Base-by-base conservation (phyloP, 30 jellyfish, hydroid and myxozoan genomes). In the Aurelia aurita region DNA sequence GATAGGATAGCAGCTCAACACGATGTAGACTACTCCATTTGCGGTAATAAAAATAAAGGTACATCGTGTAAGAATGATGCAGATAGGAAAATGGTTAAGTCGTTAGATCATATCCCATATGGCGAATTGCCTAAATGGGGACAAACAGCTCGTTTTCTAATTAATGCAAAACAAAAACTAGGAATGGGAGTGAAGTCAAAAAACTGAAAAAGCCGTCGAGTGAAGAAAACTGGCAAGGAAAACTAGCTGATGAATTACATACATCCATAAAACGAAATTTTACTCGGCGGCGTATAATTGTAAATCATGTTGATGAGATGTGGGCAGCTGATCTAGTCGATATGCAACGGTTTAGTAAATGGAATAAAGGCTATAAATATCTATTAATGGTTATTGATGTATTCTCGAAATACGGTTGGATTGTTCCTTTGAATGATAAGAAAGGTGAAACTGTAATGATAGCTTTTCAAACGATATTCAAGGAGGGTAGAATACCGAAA, bases 371-470 rank as follows among this genome's bases (percentile, higher is more conserved):
- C 31, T 54, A 51, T 79, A 87, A 87, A 54, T 77, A 61, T 70
- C 86, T 87, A 20, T 34, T 87, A 22, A 53, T 87, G 68, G 64
- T 55, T 43, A 87, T 87, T 59, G 96, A 87, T 77, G 88, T 77
- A 15, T 68, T 77, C 28, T 76, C 93, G 63, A 87, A 87, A 71
- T 76, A 76, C 62, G 87, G 72, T 20, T 87, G 96, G 96, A 53
- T 87, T 43, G 73, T 47, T 54, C 96, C 96, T 23, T 65, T 87
- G 51, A 61, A 77, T 7, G 69, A 66, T 20, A 87, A 76, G 63
- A 76, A 84, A 29, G 96, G 87, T 16, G 59, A 26, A 49, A 67
- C 72, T 13, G 61, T 43, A 15, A 47, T 58, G 46, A 63, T 20
- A 28, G 96, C 92, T 21, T 43, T 77, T 16, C 67, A 74, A 60